Evolutionary conservation across 1,140 invertebrate genomes (phyloP).

Genomic region (Drosophila lini): DNA sequence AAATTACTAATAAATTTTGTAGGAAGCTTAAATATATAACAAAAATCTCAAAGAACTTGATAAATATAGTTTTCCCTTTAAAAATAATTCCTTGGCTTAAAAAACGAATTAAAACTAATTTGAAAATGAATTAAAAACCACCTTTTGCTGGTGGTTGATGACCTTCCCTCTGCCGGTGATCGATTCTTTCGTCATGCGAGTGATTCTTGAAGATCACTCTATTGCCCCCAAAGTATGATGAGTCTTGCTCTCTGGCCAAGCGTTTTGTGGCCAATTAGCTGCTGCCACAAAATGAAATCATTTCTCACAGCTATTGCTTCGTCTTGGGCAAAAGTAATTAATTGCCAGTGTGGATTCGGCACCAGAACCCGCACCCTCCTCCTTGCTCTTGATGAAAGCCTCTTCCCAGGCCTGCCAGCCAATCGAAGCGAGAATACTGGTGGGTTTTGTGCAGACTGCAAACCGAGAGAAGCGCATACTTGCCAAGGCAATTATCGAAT

Average conservation of each 20-base stretch:
- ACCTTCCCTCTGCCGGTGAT: background rate
- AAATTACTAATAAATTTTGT: too few relatives aligned
- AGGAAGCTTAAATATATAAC: too few relatives aligned
- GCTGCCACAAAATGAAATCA: slow-evolving; percentile 78
- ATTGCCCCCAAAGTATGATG: slow-evolving; percentile 5
- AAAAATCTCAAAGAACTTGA: too few relatives aligned
- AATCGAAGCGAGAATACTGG: slow-evolving; percentile 55
- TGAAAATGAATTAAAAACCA: background rate
- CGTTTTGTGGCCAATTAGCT: slow-evolving; percentile 65
- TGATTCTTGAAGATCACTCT: slow-evolving; percentile 24
- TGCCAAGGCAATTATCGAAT: slow-evolving; percentile 83
- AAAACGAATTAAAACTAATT: too few relatives aligned
- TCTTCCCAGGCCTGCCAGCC: slow-evolving; percentile 38
- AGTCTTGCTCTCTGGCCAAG: background rate
- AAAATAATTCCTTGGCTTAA: too few relatives aligned
- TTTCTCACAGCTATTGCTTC: slow-evolving; percentile 69
- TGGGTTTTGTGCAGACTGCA: slow-evolving; percentile 14
- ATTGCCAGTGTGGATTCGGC: slow-evolving; percentile 52
- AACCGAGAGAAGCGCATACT: slow-evolving; percentile 68
- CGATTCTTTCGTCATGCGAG: slow-evolving; percentile 7
- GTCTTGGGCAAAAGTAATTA: slow-evolving; percentile 62
- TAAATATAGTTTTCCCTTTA: too few relatives aligned
- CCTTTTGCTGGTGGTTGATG: background rate
- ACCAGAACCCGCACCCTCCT: background rate
- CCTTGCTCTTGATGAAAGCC: background rate